Base-by-base conservation (phyloP, 2,888 invertebrate genomes). In the Xylota sylvarum region DNA sequence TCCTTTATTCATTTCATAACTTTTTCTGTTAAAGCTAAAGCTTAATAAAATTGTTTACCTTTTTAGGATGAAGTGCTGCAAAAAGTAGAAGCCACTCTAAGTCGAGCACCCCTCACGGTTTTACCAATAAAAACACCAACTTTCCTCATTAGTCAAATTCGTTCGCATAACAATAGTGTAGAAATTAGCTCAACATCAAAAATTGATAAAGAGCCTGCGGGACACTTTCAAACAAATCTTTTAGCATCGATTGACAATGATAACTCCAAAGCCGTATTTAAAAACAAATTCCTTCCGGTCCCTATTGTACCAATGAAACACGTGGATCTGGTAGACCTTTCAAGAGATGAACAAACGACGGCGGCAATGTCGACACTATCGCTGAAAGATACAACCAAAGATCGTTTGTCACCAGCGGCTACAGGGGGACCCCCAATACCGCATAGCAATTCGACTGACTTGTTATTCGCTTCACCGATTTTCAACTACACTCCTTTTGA, bases 31-130 rank as follows among this genome's bases (percentile, higher is more conserved):
- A 27, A 46, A 19, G 10, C 7, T 50, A 35, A 37, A 48, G 1
- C 37, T 23, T 55, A 14, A 35, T 30, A n/a, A 48, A 9, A 48
- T 19, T 37, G 0, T 60, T n/a, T 46, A 7, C 9, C 5, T 80
- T 89, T 89, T 88, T 93, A 96, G 94, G 95, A 95, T 73, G 96
- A 95, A 91, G 95, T 98, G 60, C 94, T 94, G 32, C 94, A 94
- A 69, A 96, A 96, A 92, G 96, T 98, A 10, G 93, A 95, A 84
- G 94, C 94, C 60, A 96, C 97, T 0, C 92, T 97, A 50, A 94
- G 94, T 30, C 94, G 95, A 88, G 96, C 96, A 0, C 98, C 98
- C 0, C 93, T 97, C 1, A 94, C 95, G 85, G 94, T 96, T 83
- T 94, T 94, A 88, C 94, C 95, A 1, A 94, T 94, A 79, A 95